Evolutionary conservation across 2,113 vertebrate species (phyloP).

Genomic region (Bubo blakistoni): DNA sequence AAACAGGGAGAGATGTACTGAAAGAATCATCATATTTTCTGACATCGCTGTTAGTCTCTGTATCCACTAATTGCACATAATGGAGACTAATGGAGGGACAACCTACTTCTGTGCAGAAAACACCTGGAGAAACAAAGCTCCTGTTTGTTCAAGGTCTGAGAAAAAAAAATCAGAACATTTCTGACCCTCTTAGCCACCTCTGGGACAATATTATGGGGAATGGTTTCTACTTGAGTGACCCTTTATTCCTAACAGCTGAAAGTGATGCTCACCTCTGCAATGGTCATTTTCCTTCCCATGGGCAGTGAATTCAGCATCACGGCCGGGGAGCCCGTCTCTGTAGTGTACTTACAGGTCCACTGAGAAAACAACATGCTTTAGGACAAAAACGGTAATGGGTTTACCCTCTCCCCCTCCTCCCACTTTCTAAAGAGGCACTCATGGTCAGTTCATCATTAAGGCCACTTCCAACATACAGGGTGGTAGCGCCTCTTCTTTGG

Average conservation of each 20-base stretch:
- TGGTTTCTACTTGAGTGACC: not conserved
- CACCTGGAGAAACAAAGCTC: not conserved
- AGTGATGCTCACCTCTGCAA: conserved; percentile 71
- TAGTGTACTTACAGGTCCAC: conserved; percentile 40
- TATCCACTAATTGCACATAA: not conserved
- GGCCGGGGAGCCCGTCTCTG: not conserved
- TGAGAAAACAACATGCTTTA: conserved; percentile 20
- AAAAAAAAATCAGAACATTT: not conserved
- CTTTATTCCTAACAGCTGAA: not conserved
- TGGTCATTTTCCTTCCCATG: conserved; percentile 20
- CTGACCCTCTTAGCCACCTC: not conserved
- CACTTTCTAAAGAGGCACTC: not conserved
- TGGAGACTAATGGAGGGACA: not conserved
- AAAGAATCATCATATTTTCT: not conserved
- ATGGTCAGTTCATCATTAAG: not conserved
- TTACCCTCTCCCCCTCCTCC: not conserved
- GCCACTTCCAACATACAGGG: conserved; percentile 26
- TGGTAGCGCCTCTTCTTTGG: conserved; percentile 58
- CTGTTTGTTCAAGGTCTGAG: not conserved
- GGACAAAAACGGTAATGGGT: not conserved
- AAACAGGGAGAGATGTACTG: not conserved
- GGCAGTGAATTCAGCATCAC: conserved; percentile 66
- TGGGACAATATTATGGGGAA: not conserved
- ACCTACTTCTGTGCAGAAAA: not conserved
- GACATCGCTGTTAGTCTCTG: not conserved